Percentiles rank a stretch among this genome's conserved stretches.
These are phyloP conservation scores for Sthenelais limicola DNA, from an alignment of 2,888 invertebrate genomes.

Conservation along the genomic window DNA sequence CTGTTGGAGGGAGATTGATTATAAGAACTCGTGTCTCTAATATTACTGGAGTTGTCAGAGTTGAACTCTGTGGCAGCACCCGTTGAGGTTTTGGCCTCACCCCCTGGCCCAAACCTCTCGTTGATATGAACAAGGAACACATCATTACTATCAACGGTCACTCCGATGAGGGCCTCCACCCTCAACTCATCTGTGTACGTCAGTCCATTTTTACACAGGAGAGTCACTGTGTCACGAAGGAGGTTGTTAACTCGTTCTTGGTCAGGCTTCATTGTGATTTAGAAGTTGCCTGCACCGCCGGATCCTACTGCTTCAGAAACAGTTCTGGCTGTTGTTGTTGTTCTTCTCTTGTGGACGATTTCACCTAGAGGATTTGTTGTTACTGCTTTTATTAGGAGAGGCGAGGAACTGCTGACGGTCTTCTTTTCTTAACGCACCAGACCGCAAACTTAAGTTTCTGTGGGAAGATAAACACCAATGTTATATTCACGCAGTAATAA, in stretches of 20 bases:
- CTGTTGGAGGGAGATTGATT: neutral
- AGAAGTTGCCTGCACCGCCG: too few relatives aligned
- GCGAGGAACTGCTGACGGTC: too few relatives aligned
- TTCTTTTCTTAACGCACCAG: too few relatives aligned
- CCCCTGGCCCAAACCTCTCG: constrained; percentile 41
- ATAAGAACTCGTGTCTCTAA: too few relatives aligned
- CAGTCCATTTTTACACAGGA: constrained; percentile 48
- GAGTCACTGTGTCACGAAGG: constrained; percentile 47
- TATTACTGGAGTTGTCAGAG: neutral
- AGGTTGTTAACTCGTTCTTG: constrained; percentile 47
- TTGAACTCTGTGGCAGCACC: neutral
- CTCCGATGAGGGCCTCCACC: constrained; percentile 46
- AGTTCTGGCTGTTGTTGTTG: too few relatives aligned
- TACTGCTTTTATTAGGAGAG: too few relatives aligned
- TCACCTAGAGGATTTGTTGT: too few relatives aligned
- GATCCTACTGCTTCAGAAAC: too few relatives aligned
- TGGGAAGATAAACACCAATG: too few relatives aligned
- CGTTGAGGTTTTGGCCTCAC: constrained; percentile 9
- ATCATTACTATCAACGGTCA: constrained; percentile 47
- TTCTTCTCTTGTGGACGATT: too few relatives aligned
- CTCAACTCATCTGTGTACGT: constrained; percentile 44
- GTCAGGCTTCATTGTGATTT: constrained; percentile 49
- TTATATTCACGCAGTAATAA: too few relatives aligned
- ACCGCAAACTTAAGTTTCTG: too few relatives aligned
- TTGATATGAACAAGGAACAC: constrained; percentile 49